Conservation (phyloP, 2,113 vertebrate species). For the Cynoglossus semilaevis region DNA sequence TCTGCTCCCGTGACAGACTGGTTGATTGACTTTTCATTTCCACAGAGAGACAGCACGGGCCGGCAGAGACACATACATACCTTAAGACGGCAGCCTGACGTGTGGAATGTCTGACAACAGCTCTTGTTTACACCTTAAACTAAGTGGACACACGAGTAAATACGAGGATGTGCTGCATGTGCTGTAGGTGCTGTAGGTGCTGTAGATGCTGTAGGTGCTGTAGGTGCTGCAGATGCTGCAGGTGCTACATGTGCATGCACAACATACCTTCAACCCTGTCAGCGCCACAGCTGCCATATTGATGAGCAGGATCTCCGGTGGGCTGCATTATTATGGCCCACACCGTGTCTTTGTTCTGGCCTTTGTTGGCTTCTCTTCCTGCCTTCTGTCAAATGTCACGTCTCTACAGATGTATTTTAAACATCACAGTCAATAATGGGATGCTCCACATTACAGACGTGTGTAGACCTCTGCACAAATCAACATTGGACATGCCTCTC, state of each 20-base stretch:
- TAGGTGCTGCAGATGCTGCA: too few species aligned
- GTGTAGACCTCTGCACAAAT: conserved; percentile 47
- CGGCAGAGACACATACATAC: conserved; percentile 56
- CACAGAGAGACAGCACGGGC: conserved; percentile 38
- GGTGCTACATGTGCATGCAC: conserved; percentile 24
- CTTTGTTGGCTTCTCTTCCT: conserved; percentile 71
- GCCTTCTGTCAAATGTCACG: conserved; percentile 74
- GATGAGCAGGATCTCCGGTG: conserved; percentile 58
- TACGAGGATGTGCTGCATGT: too few species aligned
- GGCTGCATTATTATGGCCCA: conserved; percentile 57
- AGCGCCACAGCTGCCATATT: conserved; percentile 63
- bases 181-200: too few species aligned
- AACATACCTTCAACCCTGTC: conserved; percentile 20
- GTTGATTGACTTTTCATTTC: conserved; percentile 69
- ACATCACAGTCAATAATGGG: conserved; percentile 75
- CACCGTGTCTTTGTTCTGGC: conserved; percentile 60
- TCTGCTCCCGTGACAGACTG: conserved; percentile 64
- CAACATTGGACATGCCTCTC: conserved; percentile 25
- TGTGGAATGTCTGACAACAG: conserved; percentile 3
- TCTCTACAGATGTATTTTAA: conserved; percentile 72
- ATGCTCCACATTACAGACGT: conserved; percentile 63
- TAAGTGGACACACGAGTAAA: conserved; percentile 16
- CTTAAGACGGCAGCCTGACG: conserved; percentile 29
- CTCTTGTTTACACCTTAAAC: conserved; percentile 18
- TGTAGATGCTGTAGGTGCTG: too few species aligned